These are phyloP conservation scores for Sinohyriopsis cumingii DNA, from an alignment of 2,888 invertebrate species.

Conservation along the genomic window DNA sequence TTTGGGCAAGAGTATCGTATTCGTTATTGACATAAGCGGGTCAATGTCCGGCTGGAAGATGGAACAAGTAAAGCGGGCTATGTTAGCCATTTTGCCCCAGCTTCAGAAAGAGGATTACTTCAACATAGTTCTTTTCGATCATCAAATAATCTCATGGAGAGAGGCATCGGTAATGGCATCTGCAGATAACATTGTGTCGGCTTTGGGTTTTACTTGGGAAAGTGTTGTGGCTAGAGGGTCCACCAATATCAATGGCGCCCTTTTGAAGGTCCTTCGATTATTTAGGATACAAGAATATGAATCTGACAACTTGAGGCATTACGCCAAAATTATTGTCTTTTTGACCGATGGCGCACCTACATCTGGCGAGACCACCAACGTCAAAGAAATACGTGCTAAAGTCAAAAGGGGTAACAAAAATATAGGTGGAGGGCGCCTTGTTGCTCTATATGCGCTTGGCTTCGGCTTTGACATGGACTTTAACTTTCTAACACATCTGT, in stretches of 20 bases:
- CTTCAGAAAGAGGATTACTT: conserved; percentile 79
- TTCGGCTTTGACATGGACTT: conserved; percentile 82
- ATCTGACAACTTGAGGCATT: neutral
- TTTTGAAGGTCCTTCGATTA: conserved; percentile 73
- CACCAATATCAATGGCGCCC: conserved; percentile 81
- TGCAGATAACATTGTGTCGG: conserved; percentile 21
- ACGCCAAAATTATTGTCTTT: conserved; percentile 66
- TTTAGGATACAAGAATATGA: conserved; percentile 70
- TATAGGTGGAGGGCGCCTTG: conserved; percentile 8
- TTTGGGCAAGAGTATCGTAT: conserved; percentile 78
- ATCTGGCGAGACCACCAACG: conserved; percentile 61
- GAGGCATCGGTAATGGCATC: conserved; percentile 26
- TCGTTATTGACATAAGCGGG: conserved; percentile 83
- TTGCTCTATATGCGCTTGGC: conserved; percentile 80
- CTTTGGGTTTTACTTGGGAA: conserved; percentile 23
- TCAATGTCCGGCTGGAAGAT: conserved; percentile 83
- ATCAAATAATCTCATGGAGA: conserved; percentile 22
- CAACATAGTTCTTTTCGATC: conserved; percentile 79
- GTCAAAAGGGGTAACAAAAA: conserved; percentile 36
- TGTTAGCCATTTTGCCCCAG: conserved; percentile 80
- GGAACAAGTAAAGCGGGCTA: conserved; percentile 79
- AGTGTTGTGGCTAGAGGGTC: conserved; percentile 65
- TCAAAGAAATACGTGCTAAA: conserved; percentile 54
- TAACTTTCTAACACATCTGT: conserved; percentile 79
- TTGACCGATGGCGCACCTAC: conserved; percentile 73